A percentile compares a stretch with the other conserved stretches of the same genome.
phyloP scores from a whole-genome alignment of 1,140 invertebrate genomes.

The Capitella teleta region DNA sequence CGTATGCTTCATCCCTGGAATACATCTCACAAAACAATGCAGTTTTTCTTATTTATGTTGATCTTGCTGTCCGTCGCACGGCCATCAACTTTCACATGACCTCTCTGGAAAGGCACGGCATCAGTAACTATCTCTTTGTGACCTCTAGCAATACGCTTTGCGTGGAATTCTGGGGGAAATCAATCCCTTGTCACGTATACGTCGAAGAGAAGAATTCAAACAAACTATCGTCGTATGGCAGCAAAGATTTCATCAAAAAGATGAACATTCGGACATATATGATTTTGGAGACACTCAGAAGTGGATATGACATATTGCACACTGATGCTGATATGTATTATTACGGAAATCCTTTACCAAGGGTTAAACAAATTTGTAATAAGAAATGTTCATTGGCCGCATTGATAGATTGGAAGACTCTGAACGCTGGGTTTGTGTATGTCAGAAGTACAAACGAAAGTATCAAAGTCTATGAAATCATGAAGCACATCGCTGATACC shows the following conservation, averaged over 20 bases:
- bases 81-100: slow-evolving; percentile 8
- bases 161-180: neutral
- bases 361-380: no score
- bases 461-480: slow-evolving; percentile 6
- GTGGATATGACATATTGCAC: slow-evolving; percentile 4
- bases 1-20: no score
- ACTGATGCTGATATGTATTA: slow-evolving; percentile 8
- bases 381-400: neutral
- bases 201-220: neutral
- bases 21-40: neutral
- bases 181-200: slow-evolving; percentile 7
- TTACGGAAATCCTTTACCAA: neutral
- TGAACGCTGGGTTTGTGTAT: slow-evolving; percentile 9
- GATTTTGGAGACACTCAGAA: slow-evolving; percentile 6
- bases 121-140: slow-evolving; percentile 4
- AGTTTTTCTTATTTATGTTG: slow-evolving; percentile 5
- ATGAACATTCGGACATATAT: slow-evolving; percentile 12
- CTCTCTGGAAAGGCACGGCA: neutral
- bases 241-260: slow-evolving; percentile 3
- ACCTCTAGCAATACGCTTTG: neutral
- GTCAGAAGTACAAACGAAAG: neutral
- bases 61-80: slow-evolving; percentile 2
- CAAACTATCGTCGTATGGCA: neutral
- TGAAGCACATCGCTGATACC: no score
- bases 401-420: slow-evolving; percentile 1